phyloP scores from a whole-genome alignment of 2,797 vertebrate genomes.

The Spea hammondii region DNA sequence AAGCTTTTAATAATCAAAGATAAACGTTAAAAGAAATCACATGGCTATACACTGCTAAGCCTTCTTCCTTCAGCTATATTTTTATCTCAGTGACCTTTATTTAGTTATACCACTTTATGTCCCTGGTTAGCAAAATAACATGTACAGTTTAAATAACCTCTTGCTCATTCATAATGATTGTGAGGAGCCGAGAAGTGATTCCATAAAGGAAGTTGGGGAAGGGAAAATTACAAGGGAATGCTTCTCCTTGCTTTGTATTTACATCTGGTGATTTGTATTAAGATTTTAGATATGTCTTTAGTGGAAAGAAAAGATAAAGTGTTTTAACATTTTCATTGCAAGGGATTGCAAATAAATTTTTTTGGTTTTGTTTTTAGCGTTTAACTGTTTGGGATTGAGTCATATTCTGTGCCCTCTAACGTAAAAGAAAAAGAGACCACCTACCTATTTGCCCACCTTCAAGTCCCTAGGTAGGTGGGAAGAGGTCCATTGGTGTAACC shows the following conservation, averaged over 20 bases:
- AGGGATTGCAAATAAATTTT: too few species aligned
- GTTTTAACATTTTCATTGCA: too few species aligned
- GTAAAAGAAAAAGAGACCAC: too few species aligned
- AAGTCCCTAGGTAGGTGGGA: too few species aligned
- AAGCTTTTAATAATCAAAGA: slow-evolving; percentile 43
- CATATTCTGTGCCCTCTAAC: too few species aligned
- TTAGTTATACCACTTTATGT: slow-evolving; percentile 46
- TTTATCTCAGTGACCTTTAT: slow-evolving; percentile 50
- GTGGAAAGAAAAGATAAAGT: not conserved
- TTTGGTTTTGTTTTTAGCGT: too few species aligned
- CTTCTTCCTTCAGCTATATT: slow-evolving; percentile 32
- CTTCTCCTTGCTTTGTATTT: slow-evolving; percentile 15
- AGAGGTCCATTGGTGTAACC: too few species aligned
- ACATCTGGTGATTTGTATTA: slow-evolving; percentile 35
- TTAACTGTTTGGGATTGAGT: too few species aligned
- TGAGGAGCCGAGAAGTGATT: slow-evolving; percentile 19
- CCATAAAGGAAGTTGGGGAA: slow-evolving; percentile 29
- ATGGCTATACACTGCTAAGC: slow-evolving; percentile 13
- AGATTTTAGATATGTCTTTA: slow-evolving; percentile 29
- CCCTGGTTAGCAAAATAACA: slow-evolving; percentile 41
- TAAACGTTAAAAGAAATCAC: slow-evolving; percentile 40
- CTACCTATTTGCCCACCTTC: too few species aligned
- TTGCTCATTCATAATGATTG: slow-evolving; percentile 48
- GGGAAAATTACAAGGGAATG: slow-evolving; percentile 31
- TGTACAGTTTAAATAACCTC: slow-evolving; percentile 50